Conservation (phyloP, 2,888 invertebrate genomes). For the Idaea biselata region DNA sequence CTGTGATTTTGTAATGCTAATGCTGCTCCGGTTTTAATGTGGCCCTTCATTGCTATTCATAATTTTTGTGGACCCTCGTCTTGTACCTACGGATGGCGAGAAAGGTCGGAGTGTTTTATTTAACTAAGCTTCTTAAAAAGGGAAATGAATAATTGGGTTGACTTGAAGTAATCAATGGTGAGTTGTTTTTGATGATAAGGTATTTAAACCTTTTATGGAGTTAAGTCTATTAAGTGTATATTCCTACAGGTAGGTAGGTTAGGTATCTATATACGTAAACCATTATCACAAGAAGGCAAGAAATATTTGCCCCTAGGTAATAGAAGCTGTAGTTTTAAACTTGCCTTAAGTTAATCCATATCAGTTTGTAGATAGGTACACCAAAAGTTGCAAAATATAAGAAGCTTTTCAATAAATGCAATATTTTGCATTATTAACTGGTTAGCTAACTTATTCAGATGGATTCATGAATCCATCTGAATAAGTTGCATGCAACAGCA, state of each 20-base stretch:
- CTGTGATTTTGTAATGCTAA: slow-evolving; percentile 69
- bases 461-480: neutral
- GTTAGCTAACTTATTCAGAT: neutral
- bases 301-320: no score
- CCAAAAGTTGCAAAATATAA: neutral
- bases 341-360: no score
- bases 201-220: no score
- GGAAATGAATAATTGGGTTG: neutral
- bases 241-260: no score
- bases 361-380: neutral
- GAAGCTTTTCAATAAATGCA: neutral
- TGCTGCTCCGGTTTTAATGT: slow-evolving; percentile 33
- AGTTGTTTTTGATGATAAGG: no score
- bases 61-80: neutral
- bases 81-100: neutral
- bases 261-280: no score
- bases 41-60: slow-evolving; percentile 23
- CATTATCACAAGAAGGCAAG: no score
- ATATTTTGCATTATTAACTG: neutral
- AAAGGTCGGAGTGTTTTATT: neutral
- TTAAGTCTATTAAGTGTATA: no score
- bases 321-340: no score
- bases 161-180: no score
- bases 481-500: neutral
- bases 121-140: neutral